Evolutionary conservation across 2,888 invertebrate genomes (phyloP).

Genomic region (Watsonalla cultraria): DNA sequence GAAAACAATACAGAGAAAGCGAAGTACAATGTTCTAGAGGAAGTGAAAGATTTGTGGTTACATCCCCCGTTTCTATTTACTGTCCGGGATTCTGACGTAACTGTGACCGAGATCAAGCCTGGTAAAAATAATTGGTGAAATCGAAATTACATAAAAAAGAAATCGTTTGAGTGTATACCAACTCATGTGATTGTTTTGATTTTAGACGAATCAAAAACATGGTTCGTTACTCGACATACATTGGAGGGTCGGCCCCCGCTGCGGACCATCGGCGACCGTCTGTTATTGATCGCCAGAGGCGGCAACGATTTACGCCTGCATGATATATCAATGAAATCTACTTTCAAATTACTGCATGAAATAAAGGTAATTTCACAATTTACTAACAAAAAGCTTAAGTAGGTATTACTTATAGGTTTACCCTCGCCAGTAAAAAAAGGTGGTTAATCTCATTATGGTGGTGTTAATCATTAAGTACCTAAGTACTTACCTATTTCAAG

Average conservation of each 20-base stretch:
- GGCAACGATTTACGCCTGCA: slow-evolving; percentile 78
- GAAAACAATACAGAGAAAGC: slow-evolving; percentile 72
- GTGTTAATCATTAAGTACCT: too few species aligned
- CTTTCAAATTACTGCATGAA: slow-evolving; percentile 72
- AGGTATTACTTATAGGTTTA: not conserved
- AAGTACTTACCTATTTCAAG: too few species aligned
- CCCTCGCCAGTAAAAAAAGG: not conserved
- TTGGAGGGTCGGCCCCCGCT: slow-evolving; percentile 79
- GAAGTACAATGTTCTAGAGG: slow-evolving; percentile 77
- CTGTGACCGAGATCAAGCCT: slow-evolving; percentile 79
- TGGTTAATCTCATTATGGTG: too few species aligned
- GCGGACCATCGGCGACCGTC: slow-evolving; percentile 56
- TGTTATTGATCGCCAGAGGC: slow-evolving; percentile 70
- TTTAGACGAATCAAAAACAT: slow-evolving; percentile 59
- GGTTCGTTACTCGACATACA: slow-evolving; percentile 69
- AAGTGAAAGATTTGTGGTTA: slow-evolving; percentile 80
- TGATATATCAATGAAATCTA: slow-evolving; percentile 60
- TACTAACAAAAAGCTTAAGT: not conserved
- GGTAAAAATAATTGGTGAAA: slow-evolving; percentile 37
- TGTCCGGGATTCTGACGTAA: slow-evolving; percentile 80
- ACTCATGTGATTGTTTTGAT: slow-evolving; percentile 7
- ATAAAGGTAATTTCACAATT: slow-evolving; percentile 57
- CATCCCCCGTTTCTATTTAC: slow-evolving; percentile 77
- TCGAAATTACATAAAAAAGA: not conserved
- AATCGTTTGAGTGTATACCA: not conserved